These are phyloP conservation scores for Plumapathes pennacea DNA, from an alignment of 92 coral and sea anemone species.

Conservation along the genomic window DNA sequence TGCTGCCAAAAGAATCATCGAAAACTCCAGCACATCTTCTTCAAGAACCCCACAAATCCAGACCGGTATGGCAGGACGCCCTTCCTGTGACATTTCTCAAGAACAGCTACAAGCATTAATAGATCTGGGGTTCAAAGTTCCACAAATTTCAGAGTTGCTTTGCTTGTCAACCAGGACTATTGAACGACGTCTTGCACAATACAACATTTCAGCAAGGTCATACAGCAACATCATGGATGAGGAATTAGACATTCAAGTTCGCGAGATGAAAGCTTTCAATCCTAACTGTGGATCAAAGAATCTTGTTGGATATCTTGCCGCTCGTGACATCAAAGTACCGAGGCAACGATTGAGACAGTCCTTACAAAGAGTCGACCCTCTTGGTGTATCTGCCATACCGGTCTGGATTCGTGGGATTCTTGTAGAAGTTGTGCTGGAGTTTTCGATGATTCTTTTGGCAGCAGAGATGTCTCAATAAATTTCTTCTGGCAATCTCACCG, in stretches of 20 bases:
- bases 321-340: constrained; percentile 32
- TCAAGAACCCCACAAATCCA: too few species aligned
- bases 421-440: too few species aligned
- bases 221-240: constrained; percentile 32
- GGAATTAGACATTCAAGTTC: constrained; percentile 30
- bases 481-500: too few species aligned
- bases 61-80: constrained; percentile 6
- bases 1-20: too few species aligned
- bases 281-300: constrained; percentile 53
- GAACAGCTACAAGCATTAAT: constrained; percentile 9
- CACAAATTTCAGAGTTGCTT: constrained; percentile 8
- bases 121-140: constrained; percentile 3
- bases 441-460: too few species aligned
- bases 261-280: constrained; percentile 24
- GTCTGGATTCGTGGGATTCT: too few species aligned
- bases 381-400: constrained; percentile 33
- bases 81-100: constrained; percentile 7
- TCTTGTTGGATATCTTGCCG: constrained; percentile 47
- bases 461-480: too few species aligned
- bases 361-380: constrained; percentile 44
- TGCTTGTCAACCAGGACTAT: constrained; percentile 32
- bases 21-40: too few species aligned
- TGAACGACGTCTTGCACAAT: constrained; percentile 53
- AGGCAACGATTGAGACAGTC: constrained; percentile 42
- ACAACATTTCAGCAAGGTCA: constrained; percentile 30